These are phyloP conservation scores for Ianthella basta DNA, from an alignment of 37 sponge, comb jelly and placozoan species.

Conservation along the genomic window DNA sequence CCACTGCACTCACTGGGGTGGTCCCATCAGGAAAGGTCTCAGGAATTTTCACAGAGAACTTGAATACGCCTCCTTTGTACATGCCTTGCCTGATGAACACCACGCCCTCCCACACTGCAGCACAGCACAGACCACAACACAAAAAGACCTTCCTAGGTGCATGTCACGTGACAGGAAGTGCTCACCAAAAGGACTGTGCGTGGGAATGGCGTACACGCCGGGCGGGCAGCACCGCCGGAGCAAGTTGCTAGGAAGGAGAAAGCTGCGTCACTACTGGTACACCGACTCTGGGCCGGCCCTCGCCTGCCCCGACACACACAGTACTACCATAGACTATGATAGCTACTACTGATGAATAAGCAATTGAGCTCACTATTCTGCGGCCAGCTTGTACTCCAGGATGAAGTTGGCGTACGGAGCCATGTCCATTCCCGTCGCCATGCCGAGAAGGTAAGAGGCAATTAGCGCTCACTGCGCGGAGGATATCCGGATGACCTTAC, in stretches of 20 bases:
- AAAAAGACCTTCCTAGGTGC: neutral
- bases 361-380: constrained; percentile 18
- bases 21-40: constrained; percentile 79
- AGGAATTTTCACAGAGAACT: constrained; percentile 76
- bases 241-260: neutral
- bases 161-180: neutral
- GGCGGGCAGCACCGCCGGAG: constrained; percentile 59
- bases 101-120: constrained; percentile 81
- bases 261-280: neutral
- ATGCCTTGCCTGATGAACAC: constrained; percentile 65
- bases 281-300: neutral
- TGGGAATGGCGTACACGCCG: constrained; percentile 75
- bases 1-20: constrained; percentile 65
- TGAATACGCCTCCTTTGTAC: constrained; percentile 72
- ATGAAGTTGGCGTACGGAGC: constrained; percentile 16
- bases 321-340: too few species aligned
- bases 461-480: too few species aligned
- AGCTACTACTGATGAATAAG: too few species aligned
- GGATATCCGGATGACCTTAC: too few species aligned
- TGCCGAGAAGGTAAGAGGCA: too few species aligned
- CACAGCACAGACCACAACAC: constrained; percentile 1
- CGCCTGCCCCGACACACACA: too few species aligned
- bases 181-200: constrained; percentile 61
- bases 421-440: too few species aligned
- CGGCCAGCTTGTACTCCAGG: constrained; percentile 27